phyloP scores from a whole-genome alignment of 2,113 vertebrate genomes.

The Azemiops feae region DNA sequence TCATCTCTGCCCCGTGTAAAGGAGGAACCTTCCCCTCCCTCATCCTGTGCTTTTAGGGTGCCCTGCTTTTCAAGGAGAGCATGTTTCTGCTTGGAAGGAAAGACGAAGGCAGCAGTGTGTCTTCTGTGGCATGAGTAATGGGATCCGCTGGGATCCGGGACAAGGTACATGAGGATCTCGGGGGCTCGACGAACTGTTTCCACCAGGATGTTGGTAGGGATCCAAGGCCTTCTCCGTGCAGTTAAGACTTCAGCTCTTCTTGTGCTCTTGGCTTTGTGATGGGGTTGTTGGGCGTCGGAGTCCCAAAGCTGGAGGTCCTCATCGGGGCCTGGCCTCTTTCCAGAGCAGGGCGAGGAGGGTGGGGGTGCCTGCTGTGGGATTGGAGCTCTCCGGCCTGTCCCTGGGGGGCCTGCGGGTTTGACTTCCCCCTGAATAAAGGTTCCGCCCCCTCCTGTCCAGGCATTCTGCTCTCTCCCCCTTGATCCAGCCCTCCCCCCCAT shows the following conservation, averaged over 20 bases:
- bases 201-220: neutral
- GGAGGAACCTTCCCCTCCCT: neutral
- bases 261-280: neutral
- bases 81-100: neutral
- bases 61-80: neutral
- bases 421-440: neutral
- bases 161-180: neutral
- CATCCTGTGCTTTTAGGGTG: neutral
- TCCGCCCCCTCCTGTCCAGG: constrained; percentile 43
- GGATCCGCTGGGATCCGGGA: neutral
- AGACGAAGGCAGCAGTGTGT: neutral
- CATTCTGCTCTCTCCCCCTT: constrained; percentile 53
- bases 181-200: neutral
- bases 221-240: neutral
- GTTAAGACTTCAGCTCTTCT: neutral
- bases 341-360: neutral
- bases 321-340: neutral
- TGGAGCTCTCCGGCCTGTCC: constrained; percentile 30
- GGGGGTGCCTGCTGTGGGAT: neutral
- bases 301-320: neutral
- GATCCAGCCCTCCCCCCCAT: constrained; percentile 20
- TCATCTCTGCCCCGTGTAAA: neutral
- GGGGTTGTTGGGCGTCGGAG: neutral
- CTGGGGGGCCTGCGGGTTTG: neutral
- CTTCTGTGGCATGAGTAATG: neutral